These are phyloP conservation scores for Drosophila prostipennis DNA, from an alignment of 2,888 invertebrate species.

Conservation along the genomic window DNA sequence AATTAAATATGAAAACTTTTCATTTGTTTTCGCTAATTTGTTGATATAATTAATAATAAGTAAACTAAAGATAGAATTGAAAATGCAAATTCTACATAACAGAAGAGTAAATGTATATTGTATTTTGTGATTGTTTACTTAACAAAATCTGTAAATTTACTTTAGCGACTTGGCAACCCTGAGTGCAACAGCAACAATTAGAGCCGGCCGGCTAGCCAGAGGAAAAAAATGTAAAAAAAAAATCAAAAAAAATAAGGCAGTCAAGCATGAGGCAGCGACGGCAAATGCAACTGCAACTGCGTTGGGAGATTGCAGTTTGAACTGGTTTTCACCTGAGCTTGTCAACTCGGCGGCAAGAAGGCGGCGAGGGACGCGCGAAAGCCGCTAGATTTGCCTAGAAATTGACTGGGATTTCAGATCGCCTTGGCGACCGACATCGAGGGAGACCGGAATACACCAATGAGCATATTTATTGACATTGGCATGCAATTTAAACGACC, in stretches of 20 bases:
- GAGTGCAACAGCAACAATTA: slow-evolving; percentile 40
- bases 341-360: neutral
- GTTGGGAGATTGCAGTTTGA: slow-evolving; percentile 64
- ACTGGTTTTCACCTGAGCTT: slow-evolving; percentile 62
- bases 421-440: slow-evolving; percentile 13
- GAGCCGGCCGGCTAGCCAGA: slow-evolving; percentile 68
- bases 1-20: neutral
- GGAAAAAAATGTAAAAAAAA: slow-evolving; percentile 32
- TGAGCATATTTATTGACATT: slow-evolving; percentile 36
- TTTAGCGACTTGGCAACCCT: slow-evolving; percentile 9
- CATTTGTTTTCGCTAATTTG: too few species aligned
- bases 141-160: too few species aligned
- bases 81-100: neutral
- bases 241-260: slow-evolving; percentile 46
- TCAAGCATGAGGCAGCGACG: slow-evolving; percentile 50
- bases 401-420: slow-evolving; percentile 14
- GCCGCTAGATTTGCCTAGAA: slow-evolving; percentile 24
- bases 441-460: slow-evolving; percentile 24
- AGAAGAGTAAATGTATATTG: fast-evolving
- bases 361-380: neutral
- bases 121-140: too few species aligned
- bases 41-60: too few species aligned
- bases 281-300: slow-evolving; percentile 34
- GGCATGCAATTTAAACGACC: slow-evolving; percentile 39
- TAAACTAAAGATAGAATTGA: neutral